A percentile compares a stretch with the other conserved stretches of the same genome.
These are phyloP conservation scores for Vipera latastei DNA, from an alignment of 2,797 vertebrate species.

Conservation along the genomic window DNA sequence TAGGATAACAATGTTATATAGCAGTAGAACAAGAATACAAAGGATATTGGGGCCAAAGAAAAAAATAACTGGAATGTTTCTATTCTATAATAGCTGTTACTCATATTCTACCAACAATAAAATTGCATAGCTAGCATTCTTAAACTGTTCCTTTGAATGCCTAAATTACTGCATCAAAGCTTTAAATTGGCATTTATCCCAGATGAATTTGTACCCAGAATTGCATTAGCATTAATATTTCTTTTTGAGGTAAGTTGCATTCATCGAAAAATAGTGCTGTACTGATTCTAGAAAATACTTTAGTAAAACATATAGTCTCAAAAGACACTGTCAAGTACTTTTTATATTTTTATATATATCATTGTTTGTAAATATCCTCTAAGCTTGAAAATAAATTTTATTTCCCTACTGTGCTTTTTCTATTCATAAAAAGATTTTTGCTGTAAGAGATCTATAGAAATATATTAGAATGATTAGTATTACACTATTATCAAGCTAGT, in stretches of 20 bases:
- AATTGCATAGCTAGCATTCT: conserved; percentile 53
- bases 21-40: not conserved
- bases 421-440: not conserved
- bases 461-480: not conserved
- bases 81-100: conserved; percentile 39
- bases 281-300: conserved; percentile 68
- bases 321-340: conserved; percentile 73
- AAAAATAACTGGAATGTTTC: conserved; percentile 60
- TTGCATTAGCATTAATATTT: conserved; percentile 44
- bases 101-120: conserved; percentile 47
- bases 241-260: conserved; percentile 58
- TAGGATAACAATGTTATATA: not conserved
- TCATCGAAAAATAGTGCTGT: conserved; percentile 65
- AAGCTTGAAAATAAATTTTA: conserved; percentile 78
- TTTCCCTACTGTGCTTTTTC: conserved; percentile 70
- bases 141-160: conserved; percentile 40
- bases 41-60: conserved; percentile 23
- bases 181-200: conserved; percentile 54
- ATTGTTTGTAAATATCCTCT: conserved; percentile 76
- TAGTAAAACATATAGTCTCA: conserved; percentile 71
- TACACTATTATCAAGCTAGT: not conserved
- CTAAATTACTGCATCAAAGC: conserved; percentile 33
- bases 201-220: conserved; percentile 49
- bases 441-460: not conserved
- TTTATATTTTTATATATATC: conserved; percentile 78